Conservation (phyloP, 2,113 vertebrate species). For the Oxyruncus cristatus region DNA sequence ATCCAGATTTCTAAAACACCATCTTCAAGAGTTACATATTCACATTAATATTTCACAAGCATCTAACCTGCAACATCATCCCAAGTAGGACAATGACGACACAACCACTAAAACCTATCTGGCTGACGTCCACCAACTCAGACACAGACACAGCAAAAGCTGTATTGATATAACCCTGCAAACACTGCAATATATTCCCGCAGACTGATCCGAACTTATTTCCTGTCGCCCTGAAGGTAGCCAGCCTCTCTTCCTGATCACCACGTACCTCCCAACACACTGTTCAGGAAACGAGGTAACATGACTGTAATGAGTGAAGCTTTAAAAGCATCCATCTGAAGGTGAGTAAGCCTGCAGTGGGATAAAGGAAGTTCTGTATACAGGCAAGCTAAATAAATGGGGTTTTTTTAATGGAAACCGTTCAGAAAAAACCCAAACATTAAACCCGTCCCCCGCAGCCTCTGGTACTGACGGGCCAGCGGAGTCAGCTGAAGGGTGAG, state of each 20-base stretch:
- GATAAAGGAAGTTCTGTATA: neutral
- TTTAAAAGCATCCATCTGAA: neutral
- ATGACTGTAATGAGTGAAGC: neutral
- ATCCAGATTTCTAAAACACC: neutral
- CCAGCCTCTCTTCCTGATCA: neutral
- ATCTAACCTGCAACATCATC: conserved; percentile 48
- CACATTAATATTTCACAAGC: conserved; percentile 26
- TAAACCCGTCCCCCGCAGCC: neutral
- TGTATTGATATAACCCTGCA: neutral
- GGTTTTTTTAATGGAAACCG: neutral
- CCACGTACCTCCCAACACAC: neutral
- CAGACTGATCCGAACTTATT: neutral
- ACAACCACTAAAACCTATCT: conserved; percentile 21
- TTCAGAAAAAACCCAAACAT: neutral
- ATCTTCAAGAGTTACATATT: neutral
- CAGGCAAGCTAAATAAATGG: neutral
- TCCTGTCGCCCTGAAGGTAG: neutral
- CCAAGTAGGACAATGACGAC: conserved; percentile 37
- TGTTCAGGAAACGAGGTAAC: neutral
- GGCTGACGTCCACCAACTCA: conserved; percentile 8
- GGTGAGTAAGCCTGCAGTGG: neutral
- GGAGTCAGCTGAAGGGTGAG: neutral
- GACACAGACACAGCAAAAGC: neutral
- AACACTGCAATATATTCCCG: neutral
- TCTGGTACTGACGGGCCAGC: neutral